Evolutionary conservation across 30 jellyfish, hydroid and myxozoan genomes (phyloP), one percentile per base, ranked within the genome.

Genomic region (Hydractinia symbiolongicarpus): DNA sequence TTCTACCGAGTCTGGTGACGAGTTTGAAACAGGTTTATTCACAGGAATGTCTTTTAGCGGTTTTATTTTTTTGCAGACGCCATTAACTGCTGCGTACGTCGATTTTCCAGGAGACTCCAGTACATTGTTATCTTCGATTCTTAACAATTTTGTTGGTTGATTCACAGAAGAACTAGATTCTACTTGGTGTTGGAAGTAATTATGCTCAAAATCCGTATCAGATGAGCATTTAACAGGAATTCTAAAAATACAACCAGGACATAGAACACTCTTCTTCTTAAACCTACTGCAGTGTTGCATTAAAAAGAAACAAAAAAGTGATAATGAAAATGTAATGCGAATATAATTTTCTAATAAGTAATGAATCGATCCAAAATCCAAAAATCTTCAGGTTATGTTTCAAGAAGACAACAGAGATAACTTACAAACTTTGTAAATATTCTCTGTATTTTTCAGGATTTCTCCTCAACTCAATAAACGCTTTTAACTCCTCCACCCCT

Each of bases 401-500:
- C 19, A 6, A 64, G 74, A 64, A 64, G 74, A 1, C 19, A 6
- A 6, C 0, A 4, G 40, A 44, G 40, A 64, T 0, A 64, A 44
- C 74, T 64, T 64, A 64, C 74, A n/a, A 51, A n/a, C 40, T 51
- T 51, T 64, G 19, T 8, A 64, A 44, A n/a, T 44, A 64, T 64
- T 64, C 40, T 13, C 40, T 64, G 40, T 64, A 64, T n/a, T 44
- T 64, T 64, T 64, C 74, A 13, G 19, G 40, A 64, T 64, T 51
- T 7, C 40, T 7, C 4, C 74, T 44, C 16, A 7, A 51, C 16
- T 64, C 40, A 51, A 77, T 55, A 55, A 77, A 77, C 11, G 8
- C 82, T 50, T 77, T 77, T 76, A 77, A 50, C 52, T 77, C 85
- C 52, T 60, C 55, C 60, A 19, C 72, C 19, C 85, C 85, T 53